Percentiles rank a stretch among this genome's conserved stretches.
Evolutionary conservation across 2,797 vertebrate genomes (phyloP).

Genomic region (Tragopan temminckii): DNA sequence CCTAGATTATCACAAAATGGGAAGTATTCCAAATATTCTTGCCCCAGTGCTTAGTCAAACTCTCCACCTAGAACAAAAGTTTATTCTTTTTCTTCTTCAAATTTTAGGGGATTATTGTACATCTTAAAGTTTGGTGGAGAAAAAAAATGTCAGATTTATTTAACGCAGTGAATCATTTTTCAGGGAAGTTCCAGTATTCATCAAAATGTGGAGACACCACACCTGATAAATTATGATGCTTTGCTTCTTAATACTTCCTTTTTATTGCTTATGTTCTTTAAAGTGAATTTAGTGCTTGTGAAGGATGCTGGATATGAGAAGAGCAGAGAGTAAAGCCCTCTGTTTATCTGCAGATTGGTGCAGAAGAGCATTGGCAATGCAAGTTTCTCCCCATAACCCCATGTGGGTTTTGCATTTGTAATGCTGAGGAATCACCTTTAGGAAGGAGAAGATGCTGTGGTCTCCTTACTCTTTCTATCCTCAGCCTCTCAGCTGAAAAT

Average conservation of each 20-base stretch:
- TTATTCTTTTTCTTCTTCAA: not conserved
- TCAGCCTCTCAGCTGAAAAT: not conserved
- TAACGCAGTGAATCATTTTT: slow-evolving; percentile 49
- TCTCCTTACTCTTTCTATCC: not conserved
- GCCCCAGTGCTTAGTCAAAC: not conserved
- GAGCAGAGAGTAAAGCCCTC: not conserved
- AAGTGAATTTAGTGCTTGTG: slow-evolving; percentile 55
- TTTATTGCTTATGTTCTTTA: slow-evolving; percentile 69
- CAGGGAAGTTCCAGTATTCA: slow-evolving; percentile 43
- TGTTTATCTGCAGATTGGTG: slow-evolving; percentile 14
- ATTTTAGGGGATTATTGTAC: slow-evolving; percentile 23
- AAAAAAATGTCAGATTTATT: slow-evolving; percentile 47
- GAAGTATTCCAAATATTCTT: slow-evolving; percentile 44
- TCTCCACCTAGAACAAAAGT: not conserved
- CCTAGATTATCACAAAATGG: slow-evolving; percentile 51
- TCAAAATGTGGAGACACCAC: slow-evolving; percentile 54
- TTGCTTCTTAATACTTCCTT: slow-evolving; percentile 63
- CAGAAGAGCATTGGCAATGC: not conserved
- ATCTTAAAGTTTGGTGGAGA: not conserved
- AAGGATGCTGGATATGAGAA: slow-evolving; percentile 23
- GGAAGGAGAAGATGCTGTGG: not conserved
- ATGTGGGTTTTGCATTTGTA: not conserved
- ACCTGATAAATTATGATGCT: slow-evolving; percentile 63
- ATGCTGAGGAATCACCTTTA: slow-evolving; percentile 22
- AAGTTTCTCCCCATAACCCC: not conserved